Base-by-base conservation (phyloP, 2,797 vertebrate genomes). In the Lepus oiostolus region DNA sequence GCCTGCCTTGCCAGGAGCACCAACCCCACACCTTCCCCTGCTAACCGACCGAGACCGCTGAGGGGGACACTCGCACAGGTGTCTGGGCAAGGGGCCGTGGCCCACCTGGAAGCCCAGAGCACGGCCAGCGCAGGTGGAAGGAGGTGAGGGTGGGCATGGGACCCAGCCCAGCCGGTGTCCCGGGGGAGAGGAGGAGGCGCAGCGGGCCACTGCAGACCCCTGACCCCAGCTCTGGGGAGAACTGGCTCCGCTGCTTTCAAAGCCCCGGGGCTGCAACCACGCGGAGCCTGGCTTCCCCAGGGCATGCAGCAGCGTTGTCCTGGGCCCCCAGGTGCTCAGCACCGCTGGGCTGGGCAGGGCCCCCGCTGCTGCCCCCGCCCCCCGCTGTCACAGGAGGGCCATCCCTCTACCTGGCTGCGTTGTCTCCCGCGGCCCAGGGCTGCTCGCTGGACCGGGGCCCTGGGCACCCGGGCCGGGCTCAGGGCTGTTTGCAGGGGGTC, bases 11-110 rank as follows among this genome's bases (percentile, higher is more conserved):
- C 32, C 50, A 0, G 10, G 30, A 11, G 13, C n/a, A 24, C 2
- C 2, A 7, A 7, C 21, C 62, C 54, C 30, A 1, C 9, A 1
- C 4, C 82, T 1, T 7, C 50, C 52, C 60, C 19, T 1, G 52
- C 42, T 22, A 11, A 32, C 62, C 7, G 19, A n/a, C 75, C 6
- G 4, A 12, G 60, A 24, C 58, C 1, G 0, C 26, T 6, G 38
- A 70, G 11, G 42, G 7, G 0, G 22, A 5, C n/a, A 1, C 7
- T 5, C 8, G n/a, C 16, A 4, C 4, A 0, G 14, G 0, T 0
- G 13, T 35, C 32, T 2, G 3, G 50, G 4, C 1, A 6, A 3
- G 35, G 12, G 81, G 32, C 71, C 2, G 0, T 1, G 8, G 71
- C 12, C 30, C 70, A 0, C 26, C 11, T 0, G 1, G n/a, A 60